Base-by-base conservation (phyloP, 2,113 vertebrate species). In the Pogona vitticeps region DNA sequence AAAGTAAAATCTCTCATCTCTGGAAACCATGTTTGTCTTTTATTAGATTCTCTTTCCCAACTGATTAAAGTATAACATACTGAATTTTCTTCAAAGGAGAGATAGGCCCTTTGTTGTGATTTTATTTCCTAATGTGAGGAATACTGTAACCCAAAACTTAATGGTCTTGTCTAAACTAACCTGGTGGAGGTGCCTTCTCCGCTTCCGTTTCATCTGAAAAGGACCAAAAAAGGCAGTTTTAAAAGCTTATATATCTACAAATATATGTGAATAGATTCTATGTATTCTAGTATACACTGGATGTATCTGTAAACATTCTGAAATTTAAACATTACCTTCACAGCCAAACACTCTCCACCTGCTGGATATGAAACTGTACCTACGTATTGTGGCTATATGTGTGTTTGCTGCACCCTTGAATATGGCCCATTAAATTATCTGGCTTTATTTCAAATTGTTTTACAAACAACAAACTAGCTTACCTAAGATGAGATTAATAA, bases 171-270 rank as follows among this genome's bases (percentile, higher is more conserved):
- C 80, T 80, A 80, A n/a, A 96, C 96, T 96, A 88, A 97, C 96
- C 96, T 97, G 95, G 89, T 36, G 95, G 88, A 56, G 90, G 93
- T 21, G 93, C 91, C 71, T 76, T 93, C 63, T 94, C 93, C 17
- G 90, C 89, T 8, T 71, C 78, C 0, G 82, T 94, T 96, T 96
- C 96, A 90, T 94, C 96, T 97, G 93, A 92, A 96, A 96, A 92
- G 7, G 2, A 94, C 70, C n/a, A 42, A 83, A 86, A 90, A 26
- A 93, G 26, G 36, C 12, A 90, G n/a, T 40, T n/a, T 42, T 28
- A 65, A 40, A 73, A 91, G 77, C 91, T 6, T 23, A 76, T 88
- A 86, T 33, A 26, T 33, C 84, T 91, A 9, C 61, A 36, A 21
- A 90, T 86, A 85, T 68, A 61, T 9, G 13, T 59, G 28, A 23